Base-by-base conservation (phyloP, 2,888 invertebrate genomes). In the Polietes domitor region DNA sequence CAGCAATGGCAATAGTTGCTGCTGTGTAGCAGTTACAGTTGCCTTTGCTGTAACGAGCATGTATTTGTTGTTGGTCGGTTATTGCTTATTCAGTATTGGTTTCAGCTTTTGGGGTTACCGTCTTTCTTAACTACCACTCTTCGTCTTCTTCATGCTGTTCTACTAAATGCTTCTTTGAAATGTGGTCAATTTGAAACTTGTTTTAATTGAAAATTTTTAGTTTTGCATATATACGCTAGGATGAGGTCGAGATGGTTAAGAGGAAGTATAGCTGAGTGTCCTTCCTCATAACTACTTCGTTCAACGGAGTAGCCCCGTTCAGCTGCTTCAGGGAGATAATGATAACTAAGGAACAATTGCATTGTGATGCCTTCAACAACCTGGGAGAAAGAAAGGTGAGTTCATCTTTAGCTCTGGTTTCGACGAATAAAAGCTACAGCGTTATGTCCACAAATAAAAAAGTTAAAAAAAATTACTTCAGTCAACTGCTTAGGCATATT, bases 161-260 rank as follows among this genome's bases (percentile, higher is more conserved):
- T 26, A 53, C 70, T n/a, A 7, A 3, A 2, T n/a, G 2, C 47
- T 47, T 68, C 43, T 21, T 55, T 55, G 19, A 53, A 19, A 47
- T 80, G 73, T 77, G 63, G 73, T 77, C 68, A 43, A 37, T 80
- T 77, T 6, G 37, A 68, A 82, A 74, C 43, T 71, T 70, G 73
- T 77, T 74, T 15, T 80, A 80, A 83, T 83, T 80, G 74, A 77
- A 80, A 77, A 80, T 53, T 70, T 50, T 47, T 28, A 77, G n/a
- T 61, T 80, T 80, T 83, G 63, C 73, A 83, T 80, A 28, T 5
- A 2, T 53, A 2, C 19, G 7, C 21, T 47, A 6, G 5, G 24
- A 28, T 61, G 28, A 19, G 28, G 58, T 15, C n/a, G n/a, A 26
- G 28, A 61, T n/a, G 28, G 28, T 1, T 28, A 5, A 71, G 17